Evolutionary conservation across 2,797 vertebrate genomes (phyloP).

Genomic region (Neopelma chrysocephalum): DNA sequence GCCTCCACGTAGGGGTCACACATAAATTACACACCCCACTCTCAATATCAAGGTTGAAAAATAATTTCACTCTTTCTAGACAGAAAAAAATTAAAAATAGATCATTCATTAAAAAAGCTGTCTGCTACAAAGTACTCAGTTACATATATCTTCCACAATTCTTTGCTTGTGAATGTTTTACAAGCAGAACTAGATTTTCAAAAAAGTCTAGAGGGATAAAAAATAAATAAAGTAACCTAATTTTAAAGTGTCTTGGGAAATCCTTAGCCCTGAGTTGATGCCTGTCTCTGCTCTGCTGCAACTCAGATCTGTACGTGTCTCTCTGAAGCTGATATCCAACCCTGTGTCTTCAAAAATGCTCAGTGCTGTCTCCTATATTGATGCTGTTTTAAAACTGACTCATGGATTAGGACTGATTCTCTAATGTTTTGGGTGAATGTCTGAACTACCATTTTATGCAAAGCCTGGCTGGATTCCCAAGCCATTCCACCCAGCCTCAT

Average conservation of each 20-base stretch:
- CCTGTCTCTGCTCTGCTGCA: not conserved
- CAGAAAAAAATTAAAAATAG: not conserved
- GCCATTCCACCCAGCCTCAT: not conserved
- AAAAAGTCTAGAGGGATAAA: not conserved
- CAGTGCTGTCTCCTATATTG: not conserved
- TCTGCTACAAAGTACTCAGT: not conserved
- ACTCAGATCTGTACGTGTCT: not conserved
- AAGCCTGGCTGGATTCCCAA: not conserved
- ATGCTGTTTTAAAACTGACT: not conserved
- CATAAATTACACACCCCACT: not conserved
- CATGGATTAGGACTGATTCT: not conserved
- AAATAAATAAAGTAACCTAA: constrained; percentile 34
- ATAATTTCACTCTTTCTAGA: not conserved
- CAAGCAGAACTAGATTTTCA: not conserved
- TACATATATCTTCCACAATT: not conserved
- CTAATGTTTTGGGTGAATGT: not conserved
- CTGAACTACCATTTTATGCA: not conserved
- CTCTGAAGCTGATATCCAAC: constrained; percentile 24
- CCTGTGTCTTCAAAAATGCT: not conserved
- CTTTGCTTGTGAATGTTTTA: not conserved
- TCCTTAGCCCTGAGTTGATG: constrained; percentile 23
- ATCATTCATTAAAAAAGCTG: not conserved
- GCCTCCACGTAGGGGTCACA: accelerated
- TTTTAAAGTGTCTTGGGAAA: constrained; percentile 38
- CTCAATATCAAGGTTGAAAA: not conserved